Conservation (phyloP, 2,888 invertebrate genomes). For the Melinopterus prodromus region DNA sequence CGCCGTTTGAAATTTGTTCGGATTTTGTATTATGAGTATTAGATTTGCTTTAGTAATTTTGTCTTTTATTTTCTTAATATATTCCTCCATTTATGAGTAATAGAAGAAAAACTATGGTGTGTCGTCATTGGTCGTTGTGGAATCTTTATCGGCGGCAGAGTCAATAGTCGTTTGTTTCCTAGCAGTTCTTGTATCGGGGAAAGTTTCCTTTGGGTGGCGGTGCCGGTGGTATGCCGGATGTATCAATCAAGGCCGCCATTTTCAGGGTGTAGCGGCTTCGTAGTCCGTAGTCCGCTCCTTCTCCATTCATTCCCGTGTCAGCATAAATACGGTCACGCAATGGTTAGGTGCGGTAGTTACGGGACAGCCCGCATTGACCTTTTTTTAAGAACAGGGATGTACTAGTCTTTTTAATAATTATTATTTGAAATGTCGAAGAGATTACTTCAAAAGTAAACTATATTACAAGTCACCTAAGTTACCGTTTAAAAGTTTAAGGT, state of each 20-base stretch:
- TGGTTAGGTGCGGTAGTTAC: slow-evolving; percentile 39
- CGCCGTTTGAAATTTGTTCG: too few relatives aligned
- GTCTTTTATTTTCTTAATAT: too few relatives aligned
- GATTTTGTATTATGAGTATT: too few relatives aligned
- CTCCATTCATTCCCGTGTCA: slow-evolving; percentile 4
- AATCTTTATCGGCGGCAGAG: neutral
- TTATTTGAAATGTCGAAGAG: neutral
- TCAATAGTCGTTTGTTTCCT: neutral
- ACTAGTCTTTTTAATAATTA: neutral
- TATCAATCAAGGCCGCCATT: slow-evolving; percentile 10
- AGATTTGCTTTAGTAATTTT: too few relatives aligned
- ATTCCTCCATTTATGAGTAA: neutral
- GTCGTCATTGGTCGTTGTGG: neutral
- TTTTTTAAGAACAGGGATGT: neutral
- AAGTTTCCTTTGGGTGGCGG: neutral
- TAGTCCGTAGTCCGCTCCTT: slow-evolving; percentile 7
- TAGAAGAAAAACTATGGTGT: neutral
- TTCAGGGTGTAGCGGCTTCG: neutral
- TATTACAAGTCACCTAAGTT: too few relatives aligned
- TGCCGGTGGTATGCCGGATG: slow-evolving; percentile 8
- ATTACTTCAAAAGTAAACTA: too few relatives aligned
- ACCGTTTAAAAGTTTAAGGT: too few relatives aligned
- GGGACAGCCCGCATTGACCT: slow-evolving; percentile 9
- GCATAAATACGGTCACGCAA: slow-evolving; percentile 36
- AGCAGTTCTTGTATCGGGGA: neutral